Evolutionary conservation across 2,797 vertebrate genomes (phyloP).

Genomic region (Nannoperca australis): DNA sequence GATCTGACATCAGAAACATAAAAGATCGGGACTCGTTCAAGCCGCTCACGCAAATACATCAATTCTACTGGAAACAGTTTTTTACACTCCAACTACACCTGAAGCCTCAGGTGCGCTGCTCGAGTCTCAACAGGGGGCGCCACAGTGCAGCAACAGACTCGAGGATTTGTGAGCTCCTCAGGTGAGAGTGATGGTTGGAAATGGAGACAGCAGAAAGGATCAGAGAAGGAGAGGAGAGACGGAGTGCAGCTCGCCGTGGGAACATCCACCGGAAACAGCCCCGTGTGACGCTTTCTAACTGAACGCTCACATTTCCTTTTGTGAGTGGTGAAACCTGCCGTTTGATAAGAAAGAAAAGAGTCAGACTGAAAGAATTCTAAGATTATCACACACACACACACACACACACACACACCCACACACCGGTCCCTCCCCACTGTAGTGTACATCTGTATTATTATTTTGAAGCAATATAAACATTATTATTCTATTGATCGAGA

Average conservation of each 20-base stretch:
- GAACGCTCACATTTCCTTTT: conserved; percentile 45
- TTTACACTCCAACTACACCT: neutral
- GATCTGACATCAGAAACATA: neutral
- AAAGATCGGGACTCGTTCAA: no score
- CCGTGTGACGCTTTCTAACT: conserved; percentile 27
- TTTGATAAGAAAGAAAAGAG: conserved; percentile 61
- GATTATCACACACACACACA: conserved; percentile 22
- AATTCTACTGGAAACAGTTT: neutral
- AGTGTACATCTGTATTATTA: neutral
- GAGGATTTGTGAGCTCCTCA: neutral
- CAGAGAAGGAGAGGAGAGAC: neutral
- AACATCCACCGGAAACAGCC: conserved; percentile 22
- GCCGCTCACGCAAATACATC: neutral
- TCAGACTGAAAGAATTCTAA: conserved; percentile 32
- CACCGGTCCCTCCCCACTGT: neutral
- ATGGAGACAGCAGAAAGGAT: conserved; percentile 6
- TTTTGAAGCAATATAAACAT: neutral
- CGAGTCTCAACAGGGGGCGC: conserved; percentile 44
- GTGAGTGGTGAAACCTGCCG: conserved; percentile 53
- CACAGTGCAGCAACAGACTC: conserved; percentile 16
- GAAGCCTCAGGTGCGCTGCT: neutral
- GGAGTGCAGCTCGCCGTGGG: neutral
- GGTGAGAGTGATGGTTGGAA: neutral
- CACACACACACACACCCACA: conserved; percentile 27
- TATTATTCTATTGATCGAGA: neutral